These are phyloP conservation scores for Sericinus montela DNA, from an alignment of 2,888 invertebrate species.

Conservation along the genomic window DNA sequence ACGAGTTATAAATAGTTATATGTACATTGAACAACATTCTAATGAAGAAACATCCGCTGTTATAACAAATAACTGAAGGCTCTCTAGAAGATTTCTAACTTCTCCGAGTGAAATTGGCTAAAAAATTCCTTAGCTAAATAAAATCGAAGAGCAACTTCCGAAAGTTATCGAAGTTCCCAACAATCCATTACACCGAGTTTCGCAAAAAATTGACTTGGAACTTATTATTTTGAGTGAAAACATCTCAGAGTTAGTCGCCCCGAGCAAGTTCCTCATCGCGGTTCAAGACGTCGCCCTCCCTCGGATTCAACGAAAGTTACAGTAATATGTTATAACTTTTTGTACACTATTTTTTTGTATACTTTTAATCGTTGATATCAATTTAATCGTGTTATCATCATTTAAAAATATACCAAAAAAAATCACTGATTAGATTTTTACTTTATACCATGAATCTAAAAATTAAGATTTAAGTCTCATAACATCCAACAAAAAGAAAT, in stretches of 20 bases:
- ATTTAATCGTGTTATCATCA: too few species aligned
- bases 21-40: slow-evolving; percentile 10
- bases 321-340: slow-evolving; percentile 12
- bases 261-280: slow-evolving; percentile 46
- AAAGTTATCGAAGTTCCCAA: slow-evolving; percentile 77
- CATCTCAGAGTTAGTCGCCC: slow-evolving; percentile 64
- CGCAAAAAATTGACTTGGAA: slow-evolving; percentile 73
- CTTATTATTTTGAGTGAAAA: slow-evolving; percentile 78
- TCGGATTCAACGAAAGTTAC: slow-evolving; percentile 17
- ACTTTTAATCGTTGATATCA: too few species aligned
- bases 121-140: slow-evolving; percentile 74
- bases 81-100: slow-evolving; percentile 71
- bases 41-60: slow-evolving; percentile 6
- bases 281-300: slow-evolving; percentile 24
- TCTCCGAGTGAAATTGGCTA: slow-evolving; percentile 73
- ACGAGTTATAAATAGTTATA: slow-evolving; percentile 2
- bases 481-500: too few species aligned
- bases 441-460: too few species aligned
- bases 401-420: too few species aligned
- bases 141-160: slow-evolving; percentile 76
- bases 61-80: slow-evolving; percentile 47
- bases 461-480: too few species aligned
- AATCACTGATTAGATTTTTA: too few species aligned
- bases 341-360: slow-evolving; percentile 6
- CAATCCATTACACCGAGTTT: slow-evolving; percentile 78